Base-by-base conservation (phyloP, 2,797 vertebrate genomes). In the Galago senegalensis region DNA sequence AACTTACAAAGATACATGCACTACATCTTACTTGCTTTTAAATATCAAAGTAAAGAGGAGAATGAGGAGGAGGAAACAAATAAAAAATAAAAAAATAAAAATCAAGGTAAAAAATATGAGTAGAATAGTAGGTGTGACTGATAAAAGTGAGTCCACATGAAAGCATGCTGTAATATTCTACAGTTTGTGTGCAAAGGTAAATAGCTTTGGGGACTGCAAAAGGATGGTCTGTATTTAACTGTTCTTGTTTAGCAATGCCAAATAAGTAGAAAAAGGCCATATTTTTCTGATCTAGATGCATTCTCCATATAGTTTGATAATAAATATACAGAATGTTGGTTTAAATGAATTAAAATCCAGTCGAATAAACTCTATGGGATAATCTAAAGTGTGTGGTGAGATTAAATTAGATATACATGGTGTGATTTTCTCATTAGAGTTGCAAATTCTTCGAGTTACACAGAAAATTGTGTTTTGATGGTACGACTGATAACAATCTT, bases 341-440 rank as follows among this genome's bases (percentile, higher is more conserved):
- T 87, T 94, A 86, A 65, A 43, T 90, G 69, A 88, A 70, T 89
- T 95, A 88, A 82, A 96, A 83, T 80, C 27, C 23, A 61, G 13
- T 61, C 25, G 25, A 93, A 37, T 67, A 69, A 92, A 91, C 13
- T 73, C 29, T 79, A 89, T 43, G 58, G 53, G 13, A 53, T 56
- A 65, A 49, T 80, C 31, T 20, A 63, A 91, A 60, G 27, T 86
- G 16, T 86, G 86, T 58, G 65, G 9, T 92, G 67, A 56, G 61
- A 73, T 83, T 79, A 86, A 60, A 82, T 77, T 56, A 16, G 73
- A 65, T 29, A 31, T 92, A 5, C 34, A 77, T n/a, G 12, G 21
- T 79, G 16, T 80, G 53, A 73, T 80, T 90, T 93, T 92, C 69
- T 87, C 60, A 14, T 79, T 72, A 53, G 29, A 88, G 1, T 37